Evolutionary conservation across 2,797 vertebrate species (phyloP), one percentile per base, ranked within the genome.

Genomic region (Acrocephalus scirpaceus): DNA sequence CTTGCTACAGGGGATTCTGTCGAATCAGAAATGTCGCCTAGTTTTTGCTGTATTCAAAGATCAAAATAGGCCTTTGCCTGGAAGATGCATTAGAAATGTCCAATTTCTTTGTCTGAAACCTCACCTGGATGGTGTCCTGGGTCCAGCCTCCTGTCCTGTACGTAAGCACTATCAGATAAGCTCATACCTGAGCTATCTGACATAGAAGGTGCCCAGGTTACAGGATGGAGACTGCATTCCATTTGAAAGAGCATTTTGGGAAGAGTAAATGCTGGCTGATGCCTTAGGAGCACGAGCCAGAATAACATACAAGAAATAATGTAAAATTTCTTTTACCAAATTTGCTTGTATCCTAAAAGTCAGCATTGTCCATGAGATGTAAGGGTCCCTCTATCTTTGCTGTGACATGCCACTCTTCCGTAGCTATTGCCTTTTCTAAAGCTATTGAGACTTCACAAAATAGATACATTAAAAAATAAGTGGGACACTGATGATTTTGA

Each of bases 161-260:
- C 29, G 61, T 51, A 19, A 36, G 66, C 11, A 20, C 26, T 18
- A 23, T 5, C 29, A 61, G 30, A 53, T 4, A 2, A 27, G 19
- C 23, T 78, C 40, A 10, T 14, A 44, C 20, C 57, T 29, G 50
- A 83, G 32, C 53, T 25, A 15, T 45, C 36, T 3, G 7, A 23
- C 21, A 5, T 2, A 8, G 38, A 64, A 17, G 30, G 21, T 7
- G 5, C 13, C 2, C 3, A 6, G 9, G 11, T 25, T 56, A 53
- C 54, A 17, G 10, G 22, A 76, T 9, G 22, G 27, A 67, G 34
- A 38, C 18, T 40, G 20, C 27, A 13, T 36, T 81, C 42, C 23
- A 1, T 60, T 36, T 70, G 18, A 65, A 84, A 58, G 22, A 71
- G 48, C 38, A 47, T 18, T 76, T n/a, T 30, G 34, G 57, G 17